A percentile compares a stretch with the other conserved stretches of the same genome.
Evolutionary conservation across 2,113 vertebrate genomes (phyloP).

Genomic region (Phrynosoma blainvillii): DNA sequence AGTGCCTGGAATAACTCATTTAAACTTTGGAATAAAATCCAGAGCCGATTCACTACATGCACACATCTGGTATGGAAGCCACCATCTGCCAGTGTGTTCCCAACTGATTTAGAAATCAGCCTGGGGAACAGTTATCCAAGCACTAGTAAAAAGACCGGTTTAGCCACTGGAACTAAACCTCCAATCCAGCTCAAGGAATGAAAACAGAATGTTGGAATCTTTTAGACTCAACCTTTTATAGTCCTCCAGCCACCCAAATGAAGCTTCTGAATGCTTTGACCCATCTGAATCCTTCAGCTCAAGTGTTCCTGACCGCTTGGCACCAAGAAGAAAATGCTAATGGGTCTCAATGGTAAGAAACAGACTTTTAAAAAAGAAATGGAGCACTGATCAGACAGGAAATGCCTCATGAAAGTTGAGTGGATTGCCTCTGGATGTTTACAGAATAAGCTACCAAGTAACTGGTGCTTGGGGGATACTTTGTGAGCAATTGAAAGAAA

Average conservation of each 20-base stretch:
- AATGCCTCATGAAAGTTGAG: conserved; percentile 57
- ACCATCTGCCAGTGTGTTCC: neutral
- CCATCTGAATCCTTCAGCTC: neutral
- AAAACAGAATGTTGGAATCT: neutral
- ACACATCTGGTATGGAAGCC: no score
- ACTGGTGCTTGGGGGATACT: conserved; percentile 59
- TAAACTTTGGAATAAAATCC: no score
- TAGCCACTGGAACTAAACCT: conserved; percentile 5
- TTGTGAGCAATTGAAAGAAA: conserved; percentile 64
- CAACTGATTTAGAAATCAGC: neutral
- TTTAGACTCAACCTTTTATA: neutral
- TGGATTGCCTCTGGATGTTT: conserved; percentile 56
- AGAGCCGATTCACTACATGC: neutral
- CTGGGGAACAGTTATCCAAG: neutral
- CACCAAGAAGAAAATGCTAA: conserved; percentile 19
- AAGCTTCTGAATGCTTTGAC: conserved; percentile 36
- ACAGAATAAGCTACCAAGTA: conserved; percentile 69
- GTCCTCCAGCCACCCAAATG: conserved; percentile 14
- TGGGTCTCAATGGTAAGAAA: conserved; percentile 27
- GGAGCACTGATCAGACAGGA: conserved; percentile 45
- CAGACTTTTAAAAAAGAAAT: conserved; percentile 31
- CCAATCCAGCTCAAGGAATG: neutral
- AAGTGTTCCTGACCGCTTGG: conserved; percentile 13
- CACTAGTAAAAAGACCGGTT: neutral
- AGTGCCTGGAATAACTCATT: no score